phyloP scores from a whole-genome alignment of 1,140 invertebrate species.

The Ceratitis capitata region DNA sequence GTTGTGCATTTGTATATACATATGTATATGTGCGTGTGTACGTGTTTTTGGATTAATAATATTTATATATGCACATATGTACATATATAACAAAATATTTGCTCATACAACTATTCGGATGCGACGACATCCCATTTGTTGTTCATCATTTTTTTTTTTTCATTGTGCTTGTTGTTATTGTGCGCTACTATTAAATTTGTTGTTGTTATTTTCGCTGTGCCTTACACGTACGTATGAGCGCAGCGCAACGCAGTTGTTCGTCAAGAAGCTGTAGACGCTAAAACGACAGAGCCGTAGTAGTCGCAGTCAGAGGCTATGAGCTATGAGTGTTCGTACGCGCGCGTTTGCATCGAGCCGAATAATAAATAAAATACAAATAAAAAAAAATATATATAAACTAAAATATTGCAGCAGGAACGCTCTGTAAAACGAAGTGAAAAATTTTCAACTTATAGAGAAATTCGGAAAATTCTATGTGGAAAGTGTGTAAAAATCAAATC shows the following conservation, averaged over 20 bases:
- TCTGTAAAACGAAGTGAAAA: constrained; percentile 29
- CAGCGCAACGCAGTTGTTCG: neutral
- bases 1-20: neutral
- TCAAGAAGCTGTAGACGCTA: neutral
- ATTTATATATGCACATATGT: too few species aligned
- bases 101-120: neutral
- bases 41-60: neutral
- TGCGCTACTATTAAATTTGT: neutral
- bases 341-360: neutral
- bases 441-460: constrained; percentile 33
- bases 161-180: too few species aligned
- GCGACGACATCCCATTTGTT: neutral
- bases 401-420: neutral
- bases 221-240: neutral
- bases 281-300: neutral
- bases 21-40: neutral
- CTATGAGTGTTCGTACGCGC: constrained; percentile 25
- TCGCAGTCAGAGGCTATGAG: neutral
- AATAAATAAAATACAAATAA: neutral
- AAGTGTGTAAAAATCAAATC: constrained; percentile 1
- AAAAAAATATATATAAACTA: neutral
- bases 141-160: neutral
- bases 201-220: neutral
- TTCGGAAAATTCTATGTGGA: neutral
- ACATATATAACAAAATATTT: too few species aligned